Evolutionary conservation across 2,888 invertebrate genomes (phyloP), one percentile per base, ranked within the genome.

Genomic region (Metopia argyrocephala): DNA sequence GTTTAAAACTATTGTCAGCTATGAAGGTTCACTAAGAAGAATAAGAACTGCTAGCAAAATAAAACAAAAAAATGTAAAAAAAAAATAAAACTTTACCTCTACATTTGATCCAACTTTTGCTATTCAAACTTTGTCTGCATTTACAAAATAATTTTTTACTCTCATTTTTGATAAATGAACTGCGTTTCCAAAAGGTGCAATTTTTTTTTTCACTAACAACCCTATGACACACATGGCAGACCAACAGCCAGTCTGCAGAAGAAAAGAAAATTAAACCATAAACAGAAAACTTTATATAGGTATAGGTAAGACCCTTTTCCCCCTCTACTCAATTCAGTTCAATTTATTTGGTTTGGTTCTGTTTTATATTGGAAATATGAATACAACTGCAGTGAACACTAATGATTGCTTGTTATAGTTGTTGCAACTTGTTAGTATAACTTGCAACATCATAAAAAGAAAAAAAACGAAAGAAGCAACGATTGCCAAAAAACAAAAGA

Each of bases 61-160:
- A n/a, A n/a, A n/a, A n/a, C n/a, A n/a, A n/a, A n/a, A n/a, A n/a
- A n/a, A n/a, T n/a, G n/a, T n/a, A n/a, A n/a, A n/a, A n/a, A n/a
- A n/a, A n/a, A n/a, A n/a, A n/a, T n/a, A n/a, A n/a, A n/a, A n/a
- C n/a, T n/a, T n/a, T n/a, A n/a, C n/a, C n/a, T n/a, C n/a, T n/a
- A n/a, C n/a, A n/a, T n/a, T n/a, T n/a, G n/a, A n/a, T n/a, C n/a
- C n/a, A n/a, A 38, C 15, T 38, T 0, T 38, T 38, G 38, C 38
- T 15, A 12, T 38, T 15, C 0, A 15, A 38, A 38, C 38, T 38
- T 3, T 9, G 86, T 85, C 85, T 83, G 85, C 86, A 84, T 83
- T 81, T 84, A 83, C 83, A 83, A 85, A 83, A 79, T 79, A 85
- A 85, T 85, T 79, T 84, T 83, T 84, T 84, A 68, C 69, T 74